Base-by-base conservation (phyloP, 2,113 vertebrate species). In the Rousettus leschenaultii region DNA sequence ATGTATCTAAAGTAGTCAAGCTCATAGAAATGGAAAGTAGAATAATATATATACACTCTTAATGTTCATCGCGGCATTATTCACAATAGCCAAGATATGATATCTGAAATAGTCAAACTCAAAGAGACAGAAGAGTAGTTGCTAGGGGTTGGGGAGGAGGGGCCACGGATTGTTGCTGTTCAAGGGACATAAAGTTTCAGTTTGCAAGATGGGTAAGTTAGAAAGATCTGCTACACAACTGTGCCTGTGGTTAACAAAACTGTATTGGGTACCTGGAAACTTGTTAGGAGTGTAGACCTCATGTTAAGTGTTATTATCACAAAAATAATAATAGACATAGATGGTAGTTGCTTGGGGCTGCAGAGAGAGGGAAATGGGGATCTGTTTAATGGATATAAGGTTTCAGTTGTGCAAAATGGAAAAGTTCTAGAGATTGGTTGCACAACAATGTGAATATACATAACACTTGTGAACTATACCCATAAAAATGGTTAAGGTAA, bases 291-390 rank as follows among this genome's bases (percentile, higher is more conserved):
- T 5, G 5, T 78, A 70, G 51, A 59, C 61, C 13, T 61, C 73
- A 87, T 48, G 26, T 59, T 86, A 65, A 92, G 35, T 45, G 59
- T 65, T 86, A 16, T 77, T 35, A 66, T 15, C 35, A 70, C 16
- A 66, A 30, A 28, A 86, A 18, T 24, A 7, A 59, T 45, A 28
- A 24, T 57, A 57, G 53, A 63, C 53, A 10, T 48, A 51, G 18
- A 68, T 55, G 3, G 14, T 75, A 3, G 14, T 53, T 86, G 28
- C 43, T 19, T 40, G 40, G 26, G 0, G 2, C 9, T 35, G 3
- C 2, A 2, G 8, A 12, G 15, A 71, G 6, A 13, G 3, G 26
- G 18, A 66, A 59, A 26, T 14, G 19, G 3, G 4, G 2, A 63
- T 15, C 2, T 18, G 4, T 43, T 73, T 40, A 78, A 43, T 65